Evolutionary conservation across 1,140 invertebrate genomes (phyloP).

Genomic region (Campoletis sonorensis): DNA sequence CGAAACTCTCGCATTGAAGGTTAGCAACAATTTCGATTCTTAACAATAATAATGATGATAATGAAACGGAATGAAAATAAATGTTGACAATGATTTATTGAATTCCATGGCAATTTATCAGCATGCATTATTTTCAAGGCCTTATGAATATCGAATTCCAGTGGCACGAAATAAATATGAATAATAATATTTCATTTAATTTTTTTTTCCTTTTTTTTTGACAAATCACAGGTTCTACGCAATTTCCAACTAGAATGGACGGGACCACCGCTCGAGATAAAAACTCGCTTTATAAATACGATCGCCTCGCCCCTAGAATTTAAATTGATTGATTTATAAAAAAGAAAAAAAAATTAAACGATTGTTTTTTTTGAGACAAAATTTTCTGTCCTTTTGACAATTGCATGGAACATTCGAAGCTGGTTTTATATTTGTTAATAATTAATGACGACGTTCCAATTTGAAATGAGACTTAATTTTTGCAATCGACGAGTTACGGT

Average conservation of each 20-base stretch:
- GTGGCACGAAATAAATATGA: background rate
- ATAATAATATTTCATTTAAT: slow-evolving; percentile 18
- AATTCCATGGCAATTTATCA: too few species aligned
- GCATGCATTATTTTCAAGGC: too few species aligned
- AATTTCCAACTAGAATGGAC: slow-evolving; percentile 72
- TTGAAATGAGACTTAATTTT: too few species aligned
- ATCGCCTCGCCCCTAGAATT: slow-evolving; percentile 69
- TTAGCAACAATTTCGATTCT: slow-evolving; percentile 42
- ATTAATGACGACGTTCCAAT: too few species aligned
- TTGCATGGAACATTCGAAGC: too few species aligned
- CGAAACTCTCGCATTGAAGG: slow-evolving; percentile 70
- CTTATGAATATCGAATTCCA: too few species aligned
- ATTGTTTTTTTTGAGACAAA: too few species aligned
- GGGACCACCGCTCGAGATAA: slow-evolving; percentile 63
- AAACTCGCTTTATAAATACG: slow-evolving; percentile 68
- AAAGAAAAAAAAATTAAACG: background rate
- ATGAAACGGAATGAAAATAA: background rate
- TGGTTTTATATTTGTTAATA: too few species aligned
- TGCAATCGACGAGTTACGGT: too few species aligned
- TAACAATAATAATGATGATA: background rate
- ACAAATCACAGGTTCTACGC: slow-evolving; percentile 61
- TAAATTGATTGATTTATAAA: slow-evolving; percentile 64
- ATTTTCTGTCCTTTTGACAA: too few species aligned
- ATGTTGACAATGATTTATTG: background rate
- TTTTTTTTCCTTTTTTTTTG: slow-evolving; percentile 10